Conservation (phyloP, 1,140 invertebrate genomes). For the Stegodyphus mimosarum region DNA sequence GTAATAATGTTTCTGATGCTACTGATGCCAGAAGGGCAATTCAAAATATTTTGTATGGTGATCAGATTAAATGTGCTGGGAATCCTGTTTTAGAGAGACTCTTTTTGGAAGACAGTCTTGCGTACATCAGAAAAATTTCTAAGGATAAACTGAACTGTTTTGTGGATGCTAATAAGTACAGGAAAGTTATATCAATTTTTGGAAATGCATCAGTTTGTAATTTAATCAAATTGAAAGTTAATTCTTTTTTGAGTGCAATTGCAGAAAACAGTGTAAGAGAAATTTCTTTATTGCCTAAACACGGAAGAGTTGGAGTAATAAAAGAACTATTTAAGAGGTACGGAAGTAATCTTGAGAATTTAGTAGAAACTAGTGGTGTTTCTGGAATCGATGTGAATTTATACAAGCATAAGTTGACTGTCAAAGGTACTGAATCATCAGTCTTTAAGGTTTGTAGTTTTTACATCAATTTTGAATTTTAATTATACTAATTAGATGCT, state of each 20-base stretch:
- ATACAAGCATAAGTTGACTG: constrained; percentile 6
- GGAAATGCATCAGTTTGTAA: constrained; percentile 25
- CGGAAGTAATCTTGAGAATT: constrained; percentile 9
- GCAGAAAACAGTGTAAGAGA: constrained; percentile 23
- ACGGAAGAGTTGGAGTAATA: constrained; percentile 19
- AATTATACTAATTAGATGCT: too few species aligned
- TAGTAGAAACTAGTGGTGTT: constrained; percentile 20
- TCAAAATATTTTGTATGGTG: constrained; percentile 32
- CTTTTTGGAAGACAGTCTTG: constrained; percentile 14
- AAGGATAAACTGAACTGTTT: constrained; percentile 8
- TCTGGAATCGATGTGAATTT: constrained; percentile 21
- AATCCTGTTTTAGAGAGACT: constrained; percentile 32
- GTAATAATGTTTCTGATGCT: constrained; percentile 47
- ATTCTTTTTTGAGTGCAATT: constrained; percentile 22
- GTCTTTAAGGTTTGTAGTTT: background rate
- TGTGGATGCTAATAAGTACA: constrained; percentile 14
- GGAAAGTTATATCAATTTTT: constrained; percentile 45
- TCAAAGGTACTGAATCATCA: constrained; percentile 1
- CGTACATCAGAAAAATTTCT: constrained; percentile 21
- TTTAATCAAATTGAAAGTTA: constrained; percentile 12
- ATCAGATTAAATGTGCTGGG: constrained; percentile 34
- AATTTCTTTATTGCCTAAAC: constrained; percentile 15
- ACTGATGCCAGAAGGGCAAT: constrained; percentile 20
- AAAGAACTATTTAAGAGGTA: constrained; percentile 41
- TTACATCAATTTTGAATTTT: too few species aligned